phyloP scores from a whole-genome alignment of 2,113 vertebrate species.

The Melanocharis versteri region DNA sequence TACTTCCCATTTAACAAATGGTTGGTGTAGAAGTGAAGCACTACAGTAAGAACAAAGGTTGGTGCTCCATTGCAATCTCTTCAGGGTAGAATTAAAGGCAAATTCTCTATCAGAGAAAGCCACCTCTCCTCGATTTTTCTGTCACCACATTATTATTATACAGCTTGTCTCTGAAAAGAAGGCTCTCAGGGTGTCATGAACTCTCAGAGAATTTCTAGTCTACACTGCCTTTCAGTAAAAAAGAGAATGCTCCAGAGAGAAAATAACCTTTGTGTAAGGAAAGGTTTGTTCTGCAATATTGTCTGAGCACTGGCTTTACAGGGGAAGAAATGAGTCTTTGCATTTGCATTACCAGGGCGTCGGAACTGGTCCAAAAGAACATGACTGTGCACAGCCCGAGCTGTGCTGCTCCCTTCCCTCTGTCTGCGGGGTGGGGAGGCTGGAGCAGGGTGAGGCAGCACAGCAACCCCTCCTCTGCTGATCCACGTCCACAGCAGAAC shows the following conservation, averaged over 20 bases:
- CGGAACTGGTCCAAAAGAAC: neutral
- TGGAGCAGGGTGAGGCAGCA: neutral
- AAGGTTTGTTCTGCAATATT: constrained; percentile 54
- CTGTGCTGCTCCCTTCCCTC: neutral
- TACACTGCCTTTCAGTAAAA: constrained; percentile 51
- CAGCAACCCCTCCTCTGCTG: neutral
- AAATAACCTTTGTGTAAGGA: constrained; percentile 62
- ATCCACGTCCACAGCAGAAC: neutral
- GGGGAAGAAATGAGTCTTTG: constrained; percentile 2
- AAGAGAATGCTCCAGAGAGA: constrained; percentile 61
- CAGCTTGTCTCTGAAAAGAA: constrained; percentile 63
- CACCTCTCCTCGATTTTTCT: constrained; percentile 53
- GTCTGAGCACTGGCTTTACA: constrained; percentile 16
- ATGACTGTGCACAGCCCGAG: neutral
- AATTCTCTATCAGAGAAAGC: constrained; percentile 56
- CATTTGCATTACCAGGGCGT: neutral
- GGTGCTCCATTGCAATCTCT: constrained; percentile 63
- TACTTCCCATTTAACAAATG: constrained; percentile 70
- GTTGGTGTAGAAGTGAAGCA: constrained; percentile 51
- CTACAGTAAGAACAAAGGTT: constrained; percentile 65
- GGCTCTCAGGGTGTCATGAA: constrained; percentile 51
- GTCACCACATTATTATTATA: constrained; percentile 57
- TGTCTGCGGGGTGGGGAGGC: neutral
- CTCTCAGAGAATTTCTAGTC: constrained; percentile 59
- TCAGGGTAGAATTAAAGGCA: constrained; percentile 56